Percentiles rank a stretch among this genome's conserved stretches.
Conservation (phyloP, 2,113 vertebrate genomes). For the Platycercus adscitus region DNA sequence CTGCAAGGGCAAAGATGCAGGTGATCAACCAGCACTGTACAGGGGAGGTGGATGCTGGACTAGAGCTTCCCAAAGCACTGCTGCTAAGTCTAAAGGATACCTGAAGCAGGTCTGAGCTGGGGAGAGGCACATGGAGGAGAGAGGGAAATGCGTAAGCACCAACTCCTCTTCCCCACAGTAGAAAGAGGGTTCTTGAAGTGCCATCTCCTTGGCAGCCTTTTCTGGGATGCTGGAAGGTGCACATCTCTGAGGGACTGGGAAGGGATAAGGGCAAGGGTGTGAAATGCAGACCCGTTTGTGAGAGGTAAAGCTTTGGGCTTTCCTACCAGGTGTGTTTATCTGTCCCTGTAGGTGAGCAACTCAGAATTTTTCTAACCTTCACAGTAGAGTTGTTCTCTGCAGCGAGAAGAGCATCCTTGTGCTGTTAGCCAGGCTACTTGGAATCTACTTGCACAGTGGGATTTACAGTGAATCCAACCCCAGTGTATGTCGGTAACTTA, state of each 20-base stretch:
- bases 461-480: neutral
- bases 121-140: neutral
- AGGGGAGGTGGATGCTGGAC: neutral
- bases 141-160: neutral
- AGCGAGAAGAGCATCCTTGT: neutral
- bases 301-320: neutral
- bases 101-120: neutral
- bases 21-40: fast-evolving
- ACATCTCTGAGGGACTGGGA: neutral
- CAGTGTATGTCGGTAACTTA: fast-evolving
- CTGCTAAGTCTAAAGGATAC: neutral
- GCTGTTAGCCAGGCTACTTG: neutral
- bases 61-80: neutral
- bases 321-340: neutral
- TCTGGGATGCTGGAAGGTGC: fast-evolving
- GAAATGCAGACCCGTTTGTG: neutral
- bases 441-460: neutral
- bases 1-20: neutral
- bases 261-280: neutral
- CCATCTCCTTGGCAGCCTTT: fast-evolving
- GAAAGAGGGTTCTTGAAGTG: neutral
- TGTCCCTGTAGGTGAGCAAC: neutral
- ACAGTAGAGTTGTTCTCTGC: neutral
- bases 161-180: neutral
- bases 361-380: neutral